These are phyloP conservation scores for Danionella dracula DNA, from an alignment of 2,797 vertebrate genomes.

Conservation along the genomic window DNA sequence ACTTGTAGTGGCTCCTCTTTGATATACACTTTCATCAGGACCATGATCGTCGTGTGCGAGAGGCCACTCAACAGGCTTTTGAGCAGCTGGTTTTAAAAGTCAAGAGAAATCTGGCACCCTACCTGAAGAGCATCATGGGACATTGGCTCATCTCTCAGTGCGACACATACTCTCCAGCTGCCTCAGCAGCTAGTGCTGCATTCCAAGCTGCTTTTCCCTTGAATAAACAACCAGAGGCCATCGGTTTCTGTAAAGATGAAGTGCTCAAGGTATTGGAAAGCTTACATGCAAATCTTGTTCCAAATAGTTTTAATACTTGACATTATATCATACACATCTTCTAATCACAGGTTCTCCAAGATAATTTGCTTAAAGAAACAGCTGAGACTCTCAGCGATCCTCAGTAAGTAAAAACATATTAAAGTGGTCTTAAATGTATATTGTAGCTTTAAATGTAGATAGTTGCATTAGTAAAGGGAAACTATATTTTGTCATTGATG, in stretches of 20 bases:
- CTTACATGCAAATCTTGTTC: no score
- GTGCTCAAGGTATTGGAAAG: slow-evolving; percentile 81
- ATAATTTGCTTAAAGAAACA: slow-evolving; percentile 91
- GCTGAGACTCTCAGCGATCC: slow-evolving; percentile 90
- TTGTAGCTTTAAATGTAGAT: no score
- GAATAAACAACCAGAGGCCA: slow-evolving; percentile 87
- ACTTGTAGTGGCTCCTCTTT: neutral
- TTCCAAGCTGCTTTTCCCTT: slow-evolving; percentile 91
- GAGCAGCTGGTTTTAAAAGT: slow-evolving; percentile 94
- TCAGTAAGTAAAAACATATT: slow-evolving; percentile 71
- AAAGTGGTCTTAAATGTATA: neutral
- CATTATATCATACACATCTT: neutral
- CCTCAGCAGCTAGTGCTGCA: slow-evolving; percentile 82
- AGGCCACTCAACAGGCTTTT: slow-evolving; percentile 92
- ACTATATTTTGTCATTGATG: no score
- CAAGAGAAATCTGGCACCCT: slow-evolving; percentile 88
- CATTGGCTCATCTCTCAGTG: slow-evolving; percentile 96
- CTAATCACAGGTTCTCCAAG: slow-evolving; percentile 79
- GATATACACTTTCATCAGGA: slow-evolving; percentile 66
- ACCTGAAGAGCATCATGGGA: slow-evolving; percentile 94
- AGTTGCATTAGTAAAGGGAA: no score
- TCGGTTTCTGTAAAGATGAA: slow-evolving; percentile 94
- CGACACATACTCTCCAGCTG: slow-evolving; percentile 87
- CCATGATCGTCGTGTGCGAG: slow-evolving; percentile 90
- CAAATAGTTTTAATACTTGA: no score